Percentiles rank a stretch among this genome's conserved stretches.
Conservation (phyloP, 1,140 invertebrate species). For the Pinna nobilis region DNA sequence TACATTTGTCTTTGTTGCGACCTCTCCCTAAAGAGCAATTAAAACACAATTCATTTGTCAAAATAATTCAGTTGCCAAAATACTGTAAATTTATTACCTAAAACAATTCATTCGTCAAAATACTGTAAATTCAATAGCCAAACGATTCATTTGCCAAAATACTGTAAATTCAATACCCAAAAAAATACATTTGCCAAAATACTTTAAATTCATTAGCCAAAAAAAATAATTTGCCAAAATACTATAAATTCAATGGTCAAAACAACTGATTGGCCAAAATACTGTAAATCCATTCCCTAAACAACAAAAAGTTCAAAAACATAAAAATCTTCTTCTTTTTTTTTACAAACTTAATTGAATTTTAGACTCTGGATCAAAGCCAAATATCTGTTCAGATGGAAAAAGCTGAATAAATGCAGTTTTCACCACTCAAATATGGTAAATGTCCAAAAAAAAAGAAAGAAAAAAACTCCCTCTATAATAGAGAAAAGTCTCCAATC, state of each 20-base stretch:
- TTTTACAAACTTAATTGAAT: too few relatives aligned
- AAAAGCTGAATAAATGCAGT: too few relatives aligned
- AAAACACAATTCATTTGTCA: not conserved
- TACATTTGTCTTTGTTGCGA: constrained; percentile 78
- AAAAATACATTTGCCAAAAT: not conserved
- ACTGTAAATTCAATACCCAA: not conserved
- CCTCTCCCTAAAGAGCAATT: constrained; percentile 56
- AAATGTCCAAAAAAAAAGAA: not conserved
- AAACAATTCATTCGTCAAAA: not conserved
- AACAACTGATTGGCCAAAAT: not conserved
- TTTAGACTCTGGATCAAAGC: too few relatives aligned
- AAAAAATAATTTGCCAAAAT: not conserved
- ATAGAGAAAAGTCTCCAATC: not conserved
- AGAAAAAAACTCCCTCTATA: not conserved
- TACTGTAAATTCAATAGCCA: too few relatives aligned
- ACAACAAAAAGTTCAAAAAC: too few relatives aligned
- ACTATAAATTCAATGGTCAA: not conserved
- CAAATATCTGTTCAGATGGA: too few relatives aligned
- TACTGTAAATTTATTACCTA: not conserved
- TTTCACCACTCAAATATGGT: too few relatives aligned
- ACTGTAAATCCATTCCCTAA: too few relatives aligned
- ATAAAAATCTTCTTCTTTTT: too few relatives aligned
- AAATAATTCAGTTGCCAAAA: not conserved
- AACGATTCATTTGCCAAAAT: not conserved
- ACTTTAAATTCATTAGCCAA: too few relatives aligned